These are phyloP conservation scores for Dolichallabes microphthalmus DNA, from an alignment of 2,113 vertebrate genomes.

Conservation along the genomic window DNA sequence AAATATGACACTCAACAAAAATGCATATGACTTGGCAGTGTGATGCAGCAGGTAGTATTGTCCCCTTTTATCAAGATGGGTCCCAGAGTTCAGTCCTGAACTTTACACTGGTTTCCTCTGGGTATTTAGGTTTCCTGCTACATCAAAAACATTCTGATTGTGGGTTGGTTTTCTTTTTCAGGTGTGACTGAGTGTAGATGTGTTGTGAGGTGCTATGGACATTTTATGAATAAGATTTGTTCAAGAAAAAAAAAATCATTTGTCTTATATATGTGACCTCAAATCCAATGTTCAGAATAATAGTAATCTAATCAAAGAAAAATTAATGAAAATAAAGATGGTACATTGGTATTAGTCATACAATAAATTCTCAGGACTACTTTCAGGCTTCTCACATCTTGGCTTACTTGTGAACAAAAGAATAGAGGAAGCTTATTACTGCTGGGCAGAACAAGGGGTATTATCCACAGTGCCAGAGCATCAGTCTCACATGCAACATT, in stretches of 20 bases:
- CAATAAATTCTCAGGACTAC: not conserved
- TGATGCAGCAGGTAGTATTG: not conserved
- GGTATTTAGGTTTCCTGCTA: not conserved
- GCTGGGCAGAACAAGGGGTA: slow-evolving; percentile 34
- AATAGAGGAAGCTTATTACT: slow-evolving; percentile 16
- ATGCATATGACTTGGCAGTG: not conserved
- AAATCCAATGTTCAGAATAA: not conserved
- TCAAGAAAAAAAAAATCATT: not conserved
- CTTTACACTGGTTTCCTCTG: not conserved
- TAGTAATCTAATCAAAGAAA: not conserved
- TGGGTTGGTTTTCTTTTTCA: not conserved
- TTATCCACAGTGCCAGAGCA: slow-evolving; percentile 25
- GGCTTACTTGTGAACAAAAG: slow-evolving; percentile 24
- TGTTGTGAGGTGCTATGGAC: not conserved
- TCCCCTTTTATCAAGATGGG: not conserved
- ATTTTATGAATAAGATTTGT: slow-evolving; percentile 6
- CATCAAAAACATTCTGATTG: not conserved
- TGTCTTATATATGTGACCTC: not conserved
- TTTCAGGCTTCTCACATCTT: slow-evolving; percentile 15
- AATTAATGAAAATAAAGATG: not conserved
- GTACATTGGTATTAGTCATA: not conserved
- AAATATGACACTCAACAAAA: slow-evolving; percentile 1
- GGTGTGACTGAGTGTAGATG: not conserved
- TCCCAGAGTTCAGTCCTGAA: not conserved
- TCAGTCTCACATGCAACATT: slow-evolving; percentile 27